phyloP scores from a whole-genome alignment of 2,888 invertebrate species.

The Coenonympha arcania region DNA sequence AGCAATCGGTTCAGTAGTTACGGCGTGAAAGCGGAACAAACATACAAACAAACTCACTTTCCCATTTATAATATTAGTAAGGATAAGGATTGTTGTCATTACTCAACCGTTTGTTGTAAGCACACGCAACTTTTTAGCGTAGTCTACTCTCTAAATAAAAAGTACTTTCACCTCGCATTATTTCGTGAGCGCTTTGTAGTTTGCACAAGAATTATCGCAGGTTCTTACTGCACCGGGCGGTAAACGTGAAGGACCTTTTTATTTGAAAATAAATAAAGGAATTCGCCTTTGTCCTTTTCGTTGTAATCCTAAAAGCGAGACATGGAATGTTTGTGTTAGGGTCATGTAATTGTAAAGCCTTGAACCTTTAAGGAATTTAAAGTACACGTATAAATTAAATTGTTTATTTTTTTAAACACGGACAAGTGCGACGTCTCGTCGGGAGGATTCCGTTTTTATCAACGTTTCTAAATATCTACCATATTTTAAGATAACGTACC shows the following conservation, averaged over 20 bases:
- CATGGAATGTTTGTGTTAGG: slow-evolving; percentile 26
- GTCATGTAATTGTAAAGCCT: slow-evolving; percentile 24
- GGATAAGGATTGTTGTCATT: slow-evolving; percentile 46
- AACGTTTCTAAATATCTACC: too few relatives aligned
- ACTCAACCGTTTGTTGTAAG: slow-evolving; percentile 61
- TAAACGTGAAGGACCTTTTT: slow-evolving; percentile 24
- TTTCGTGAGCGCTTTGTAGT: slow-evolving; percentile 37
- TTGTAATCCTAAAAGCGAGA: slow-evolving; percentile 28
- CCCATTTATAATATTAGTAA: too few relatives aligned
- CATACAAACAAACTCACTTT: too few relatives aligned
- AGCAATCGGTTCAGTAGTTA: too few relatives aligned
- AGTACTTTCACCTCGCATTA: slow-evolving; percentile 59
- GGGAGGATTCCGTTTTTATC: too few relatives aligned
- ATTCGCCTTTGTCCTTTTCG: slow-evolving; percentile 29
- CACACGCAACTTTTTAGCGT: slow-evolving; percentile 51
- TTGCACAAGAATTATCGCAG: slow-evolving; percentile 42
- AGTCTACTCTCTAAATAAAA: slow-evolving; percentile 52
- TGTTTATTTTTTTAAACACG: slow-evolving; percentile 8
- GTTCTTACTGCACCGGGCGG: slow-evolving; percentile 20
- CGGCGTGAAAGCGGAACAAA: too few relatives aligned
- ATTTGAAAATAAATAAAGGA: slow-evolving; percentile 29
- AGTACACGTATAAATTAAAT: slow-evolving; percentile 1
- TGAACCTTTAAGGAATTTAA: slow-evolving; percentile 15
- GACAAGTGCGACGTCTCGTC: too few relatives aligned
- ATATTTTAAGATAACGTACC: too few relatives aligned